Evolutionary conservation across 2,797 vertebrate genomes (phyloP).

Genomic region (Acanthurus leucopareius): DNA sequence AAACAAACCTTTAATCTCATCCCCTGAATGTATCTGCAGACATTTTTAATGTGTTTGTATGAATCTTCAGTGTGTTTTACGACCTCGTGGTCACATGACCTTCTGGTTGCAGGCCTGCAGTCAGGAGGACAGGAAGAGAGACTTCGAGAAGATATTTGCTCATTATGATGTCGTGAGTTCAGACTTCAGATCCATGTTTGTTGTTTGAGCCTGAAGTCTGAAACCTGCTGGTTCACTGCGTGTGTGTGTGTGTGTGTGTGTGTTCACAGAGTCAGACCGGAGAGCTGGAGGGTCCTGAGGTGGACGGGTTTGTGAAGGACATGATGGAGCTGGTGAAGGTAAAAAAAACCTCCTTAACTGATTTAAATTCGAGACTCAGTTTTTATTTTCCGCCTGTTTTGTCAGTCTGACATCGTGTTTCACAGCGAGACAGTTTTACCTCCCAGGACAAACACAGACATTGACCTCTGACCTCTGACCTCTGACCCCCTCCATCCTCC

Average conservation of each 20-base stretch:
- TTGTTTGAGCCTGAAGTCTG: neutral
- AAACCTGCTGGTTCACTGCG: neutral
- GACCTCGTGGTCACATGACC: too few species aligned
- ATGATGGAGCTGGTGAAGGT: slow-evolving; percentile 99
- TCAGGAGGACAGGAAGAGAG: slow-evolving; percentile 90
- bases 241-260: slow-evolving; percentile 1
- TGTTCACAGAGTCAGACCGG: slow-evolving; percentile 90
- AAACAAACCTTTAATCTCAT: neutral
- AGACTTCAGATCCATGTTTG: neutral
- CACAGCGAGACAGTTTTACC: too few species aligned
- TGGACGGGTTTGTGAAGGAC: slow-evolving; percentile 97
- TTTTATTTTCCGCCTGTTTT: too few species aligned
- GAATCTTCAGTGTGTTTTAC: too few species aligned
- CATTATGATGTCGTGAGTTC: slow-evolving; percentile 94
- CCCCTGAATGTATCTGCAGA: too few species aligned
- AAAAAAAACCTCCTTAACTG: neutral
- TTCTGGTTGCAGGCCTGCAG: slow-evolving; percentile 86
- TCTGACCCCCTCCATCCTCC: neutral
- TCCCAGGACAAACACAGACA: neutral
- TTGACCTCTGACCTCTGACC: slow-evolving; percentile 36
- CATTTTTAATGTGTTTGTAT: too few species aligned
- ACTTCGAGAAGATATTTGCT: slow-evolving; percentile 96
- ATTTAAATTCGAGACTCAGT: too few species aligned
- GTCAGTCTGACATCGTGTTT: too few species aligned
- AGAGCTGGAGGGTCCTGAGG: slow-evolving; percentile 93